phyloP scores from a whole-genome alignment of 2,113 vertebrate species.

The Scomber japonicus region DNA sequence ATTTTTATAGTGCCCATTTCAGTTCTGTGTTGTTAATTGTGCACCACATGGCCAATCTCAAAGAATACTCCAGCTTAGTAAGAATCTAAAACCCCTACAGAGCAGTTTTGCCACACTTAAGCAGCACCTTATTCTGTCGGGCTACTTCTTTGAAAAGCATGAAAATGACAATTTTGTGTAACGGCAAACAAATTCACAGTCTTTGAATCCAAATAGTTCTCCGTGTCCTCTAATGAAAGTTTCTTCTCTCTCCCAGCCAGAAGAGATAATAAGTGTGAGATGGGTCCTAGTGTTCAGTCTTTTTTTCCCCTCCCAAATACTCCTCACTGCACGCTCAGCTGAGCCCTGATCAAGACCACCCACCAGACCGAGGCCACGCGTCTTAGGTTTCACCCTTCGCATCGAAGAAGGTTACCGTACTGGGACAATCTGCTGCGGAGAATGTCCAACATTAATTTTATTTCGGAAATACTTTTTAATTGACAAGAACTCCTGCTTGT shows the following conservation, averaged over 20 bases:
- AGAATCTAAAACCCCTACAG: not conserved
- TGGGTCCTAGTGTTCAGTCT: not conserved
- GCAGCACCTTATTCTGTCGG: not conserved
- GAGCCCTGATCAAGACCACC: conserved; percentile 36
- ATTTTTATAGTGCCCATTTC: not conserved
- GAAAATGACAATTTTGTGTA: not conserved
- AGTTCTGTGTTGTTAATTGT: not conserved
- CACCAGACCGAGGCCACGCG: conserved; percentile 4
- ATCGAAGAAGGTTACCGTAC: conserved; percentile 6
- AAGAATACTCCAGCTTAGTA: conserved; percentile 5
- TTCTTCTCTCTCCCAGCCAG: not conserved
- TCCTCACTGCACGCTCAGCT: not conserved
- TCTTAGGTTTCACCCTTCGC: not conserved
- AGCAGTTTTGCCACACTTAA: not conserved
- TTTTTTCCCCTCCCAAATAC: not conserved
- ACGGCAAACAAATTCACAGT: conserved; percentile 2
- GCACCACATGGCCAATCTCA: not conserved
- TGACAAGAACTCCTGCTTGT: not conserved
- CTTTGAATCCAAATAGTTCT: conserved; percentile 7
- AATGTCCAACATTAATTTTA: not conserved
- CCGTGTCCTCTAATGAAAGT: conserved; percentile 7
- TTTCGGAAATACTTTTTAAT: not conserved
- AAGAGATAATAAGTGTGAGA: not conserved
- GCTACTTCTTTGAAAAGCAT: not conserved
- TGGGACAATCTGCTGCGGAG: not conserved